phyloP scores from a whole-genome alignment of 1,140 invertebrate genomes.

The Drosophila aff. region DNA sequence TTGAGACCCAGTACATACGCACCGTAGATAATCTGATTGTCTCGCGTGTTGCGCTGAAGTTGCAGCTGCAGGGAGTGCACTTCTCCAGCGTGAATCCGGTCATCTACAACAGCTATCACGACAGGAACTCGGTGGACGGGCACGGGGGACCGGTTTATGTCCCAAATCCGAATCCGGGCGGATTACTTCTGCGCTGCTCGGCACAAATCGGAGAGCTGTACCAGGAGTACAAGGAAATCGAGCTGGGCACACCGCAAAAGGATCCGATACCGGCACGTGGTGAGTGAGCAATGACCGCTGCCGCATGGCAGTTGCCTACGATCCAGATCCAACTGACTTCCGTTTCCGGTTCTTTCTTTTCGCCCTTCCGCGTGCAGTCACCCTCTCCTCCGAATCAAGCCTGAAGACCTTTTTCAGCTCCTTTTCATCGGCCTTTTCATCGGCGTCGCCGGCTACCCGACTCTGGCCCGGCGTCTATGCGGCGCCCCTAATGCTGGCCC shows the following conservation, averaged over 20 bases:
- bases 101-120: constrained; percentile 53
- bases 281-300: constrained; percentile 52
- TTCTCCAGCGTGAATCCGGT: constrained; percentile 72
- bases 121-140: constrained; percentile 60
- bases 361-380: constrained; percentile 60
- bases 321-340: constrained; percentile 60
- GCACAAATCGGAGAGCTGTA: constrained; percentile 86
- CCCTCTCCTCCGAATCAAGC: constrained; percentile 77
- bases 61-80: constrained; percentile 79
- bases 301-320: constrained; percentile 43
- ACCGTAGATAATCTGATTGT: constrained; percentile 82
- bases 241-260: constrained; percentile 85
- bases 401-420: constrained; percentile 76
- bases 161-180: constrained; percentile 67
- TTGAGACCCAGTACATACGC: constrained; percentile 75
- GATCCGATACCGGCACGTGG: constrained; percentile 87
- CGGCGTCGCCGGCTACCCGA: constrained; percentile 47
- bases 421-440: constrained; percentile 59
- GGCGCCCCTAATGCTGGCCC: constrained; percentile 50
- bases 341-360: constrained; percentile 53
- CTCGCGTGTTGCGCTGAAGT: constrained; percentile 80
- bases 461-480: constrained; percentile 37
- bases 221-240: constrained; percentile 86
- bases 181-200: constrained; percentile 86
- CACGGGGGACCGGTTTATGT: constrained; percentile 50